Conservation (phyloP, 2,113 vertebrate species). For the Arothron firmamentum region DNA sequence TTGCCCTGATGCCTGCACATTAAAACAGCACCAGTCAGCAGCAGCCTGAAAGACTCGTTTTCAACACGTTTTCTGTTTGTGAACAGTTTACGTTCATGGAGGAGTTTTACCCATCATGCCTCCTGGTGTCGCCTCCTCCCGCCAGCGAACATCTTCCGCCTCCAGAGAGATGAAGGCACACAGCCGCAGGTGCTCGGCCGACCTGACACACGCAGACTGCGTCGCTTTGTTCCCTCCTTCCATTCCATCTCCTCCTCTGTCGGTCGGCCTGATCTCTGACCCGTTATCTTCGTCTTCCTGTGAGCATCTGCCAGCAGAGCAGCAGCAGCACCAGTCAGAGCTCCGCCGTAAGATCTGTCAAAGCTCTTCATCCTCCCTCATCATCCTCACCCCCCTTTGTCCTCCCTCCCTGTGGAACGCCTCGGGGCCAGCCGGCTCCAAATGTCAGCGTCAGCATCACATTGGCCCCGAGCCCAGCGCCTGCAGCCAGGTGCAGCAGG, state of each 20-base stretch:
- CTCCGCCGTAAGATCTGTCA: conserved; percentile 18
- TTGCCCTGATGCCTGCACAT: too few relatives aligned
- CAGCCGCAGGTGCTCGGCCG: not conserved
- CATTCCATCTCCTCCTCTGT: not conserved
- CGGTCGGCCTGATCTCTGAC: not conserved
- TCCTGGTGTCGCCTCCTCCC: too few relatives aligned
- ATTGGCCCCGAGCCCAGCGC: too few relatives aligned
- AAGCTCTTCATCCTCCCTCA: conserved; percentile 15
- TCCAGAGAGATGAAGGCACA: conserved; percentile 1
- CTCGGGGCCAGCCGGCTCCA: conserved; percentile 1
- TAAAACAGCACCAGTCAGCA: too few relatives aligned
- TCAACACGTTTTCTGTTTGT: too few relatives aligned
- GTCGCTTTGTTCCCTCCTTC: not conserved
- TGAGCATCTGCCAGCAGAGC: conserved; percentile 14
- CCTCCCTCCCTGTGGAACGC: not conserved
- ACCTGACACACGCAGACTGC: conserved; percentile 33
- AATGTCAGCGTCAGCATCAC: not conserved
- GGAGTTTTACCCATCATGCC: not conserved
- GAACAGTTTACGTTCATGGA: too few relatives aligned
- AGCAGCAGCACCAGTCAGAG: not conserved
- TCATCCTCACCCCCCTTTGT: conserved; percentile 11
- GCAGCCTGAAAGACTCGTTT: too few relatives aligned
- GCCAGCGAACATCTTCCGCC: not conserved
- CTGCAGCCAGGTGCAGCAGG: too few relatives aligned
- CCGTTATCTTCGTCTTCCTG: conserved; percentile 12